Percentiles rank a stretch among this genome's conserved stretches.
These are phyloP conservation scores for Hydrolagus affinis DNA, from an alignment of 2,113 vertebrate species.

Conservation along the genomic window DNA sequence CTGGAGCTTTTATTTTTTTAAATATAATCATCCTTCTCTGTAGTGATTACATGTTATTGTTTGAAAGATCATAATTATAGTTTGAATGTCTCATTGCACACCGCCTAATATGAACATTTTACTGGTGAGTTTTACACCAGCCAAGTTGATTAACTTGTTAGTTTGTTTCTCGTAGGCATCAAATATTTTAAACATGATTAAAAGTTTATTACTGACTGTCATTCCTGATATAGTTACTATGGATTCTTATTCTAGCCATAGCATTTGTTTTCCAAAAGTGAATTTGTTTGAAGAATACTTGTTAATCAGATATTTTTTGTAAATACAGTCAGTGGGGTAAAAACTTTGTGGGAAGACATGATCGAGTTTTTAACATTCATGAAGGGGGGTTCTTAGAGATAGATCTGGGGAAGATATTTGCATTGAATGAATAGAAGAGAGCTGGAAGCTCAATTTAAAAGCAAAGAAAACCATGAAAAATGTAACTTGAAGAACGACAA, in stretches of 20 bases:
- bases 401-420: too few relatives aligned
- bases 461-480: too few relatives aligned
- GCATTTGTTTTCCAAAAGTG: neutral
- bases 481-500: too few relatives aligned
- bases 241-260: neutral
- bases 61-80: neutral
- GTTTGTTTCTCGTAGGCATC: neutral
- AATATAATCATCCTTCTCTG: neutral
- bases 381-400: too few relatives aligned
- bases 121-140: neutral
- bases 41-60: neutral
- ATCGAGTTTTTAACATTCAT: too few relatives aligned
- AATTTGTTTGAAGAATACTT: neutral
- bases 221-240: neutral
- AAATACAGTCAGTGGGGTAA: too few relatives aligned
- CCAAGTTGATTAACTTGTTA: neutral
- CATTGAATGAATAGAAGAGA: too few relatives aligned
- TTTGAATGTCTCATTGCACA: neutral
- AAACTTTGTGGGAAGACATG: too few relatives aligned
- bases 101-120: constrained; percentile 5
- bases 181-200: neutral
- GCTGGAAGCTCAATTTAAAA: too few relatives aligned
- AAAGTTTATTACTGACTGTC: neutral
- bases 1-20: neutral
- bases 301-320: neutral